phyloP scores from a whole-genome alignment of 2,113 vertebrate species.

The Otus sunia region DNA sequence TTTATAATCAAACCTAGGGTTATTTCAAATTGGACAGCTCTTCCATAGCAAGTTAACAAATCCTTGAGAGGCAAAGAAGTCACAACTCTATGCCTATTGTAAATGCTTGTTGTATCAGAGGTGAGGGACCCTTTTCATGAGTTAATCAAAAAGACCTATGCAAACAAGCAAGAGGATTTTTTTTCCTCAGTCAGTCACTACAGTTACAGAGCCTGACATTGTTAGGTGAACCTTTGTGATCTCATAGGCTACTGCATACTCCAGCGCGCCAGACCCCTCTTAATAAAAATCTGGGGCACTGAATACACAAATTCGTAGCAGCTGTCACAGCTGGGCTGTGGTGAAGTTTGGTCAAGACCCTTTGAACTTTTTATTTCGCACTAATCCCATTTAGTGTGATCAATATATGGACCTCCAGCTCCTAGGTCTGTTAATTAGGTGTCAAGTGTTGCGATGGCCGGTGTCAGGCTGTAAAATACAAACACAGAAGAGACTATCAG shows the following conservation, averaged over 20 bases:
- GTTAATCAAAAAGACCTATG: conserved; percentile 52
- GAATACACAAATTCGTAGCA: conserved; percentile 55
- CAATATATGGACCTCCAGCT: conserved; percentile 65
- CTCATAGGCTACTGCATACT: not conserved
- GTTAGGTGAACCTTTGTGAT: conserved; percentile 34
- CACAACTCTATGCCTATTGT: not conserved
- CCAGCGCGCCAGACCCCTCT: not conserved
- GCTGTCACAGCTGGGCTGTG: conserved; percentile 60
- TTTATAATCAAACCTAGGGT: not conserved
- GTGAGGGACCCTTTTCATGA: conserved; percentile 12
- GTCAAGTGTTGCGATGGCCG: conserved; percentile 64
- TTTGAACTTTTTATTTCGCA: conserved; percentile 70
- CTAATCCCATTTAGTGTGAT: conserved; percentile 71
- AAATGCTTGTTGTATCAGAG: not conserved
- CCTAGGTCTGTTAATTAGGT: conserved; percentile 66
- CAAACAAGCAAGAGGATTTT: conserved; percentile 28
- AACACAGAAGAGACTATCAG: conserved; percentile 25
- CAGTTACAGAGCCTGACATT: conserved; percentile 58
- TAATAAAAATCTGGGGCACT: conserved; percentile 42
- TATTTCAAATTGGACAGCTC: not conserved
- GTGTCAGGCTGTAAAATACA: conserved; percentile 64
- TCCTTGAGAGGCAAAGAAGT: not conserved
- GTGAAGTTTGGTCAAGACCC: conserved; percentile 67
- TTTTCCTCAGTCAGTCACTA: conserved; percentile 26
- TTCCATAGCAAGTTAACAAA: not conserved